phyloP scores from a whole-genome alignment of 2,888 invertebrate species.

The Rotaria magnacalcarata region DNA sequence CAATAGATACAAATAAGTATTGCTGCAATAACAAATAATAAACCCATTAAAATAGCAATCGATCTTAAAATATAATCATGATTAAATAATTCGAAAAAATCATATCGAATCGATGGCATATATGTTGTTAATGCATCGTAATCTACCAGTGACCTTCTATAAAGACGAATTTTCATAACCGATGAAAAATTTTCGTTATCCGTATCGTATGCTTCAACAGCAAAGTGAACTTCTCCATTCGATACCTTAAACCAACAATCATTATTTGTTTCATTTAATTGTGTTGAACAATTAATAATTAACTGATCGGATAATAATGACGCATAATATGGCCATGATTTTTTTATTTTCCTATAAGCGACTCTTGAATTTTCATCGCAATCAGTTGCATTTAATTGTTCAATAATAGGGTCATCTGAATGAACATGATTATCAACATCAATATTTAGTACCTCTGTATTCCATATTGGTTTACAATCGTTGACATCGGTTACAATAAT shows the following conservation, averaged over 20 bases:
- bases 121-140: background rate
- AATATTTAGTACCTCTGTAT: background rate
- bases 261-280: background rate
- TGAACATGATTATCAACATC: background rate
- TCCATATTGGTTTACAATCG: slow-evolving; percentile 6
- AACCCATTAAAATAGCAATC: background rate
- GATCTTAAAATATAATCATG: background rate
- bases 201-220: slow-evolving; percentile 22
- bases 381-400: background rate
- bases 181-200: slow-evolving; percentile 1
- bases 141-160: background rate
- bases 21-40: background rate
- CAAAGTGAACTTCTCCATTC: slow-evolving; percentile 11
- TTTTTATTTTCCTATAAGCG: background rate
- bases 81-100: background rate
- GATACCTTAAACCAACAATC: slow-evolving; percentile 6
- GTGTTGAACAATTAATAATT: background rate
- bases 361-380: background rate
- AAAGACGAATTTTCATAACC: background rate
- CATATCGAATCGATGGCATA: background rate
- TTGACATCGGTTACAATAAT: slow-evolving; percentile 1
- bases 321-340: slow-evolving; percentile 6
- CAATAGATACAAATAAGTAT: background rate
- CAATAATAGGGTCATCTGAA: background rate
- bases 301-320: background rate